These are phyloP conservation scores for Nymphicus hollandicus DNA, from an alignment of 2,113 vertebrate genomes.

Conservation along the genomic window DNA sequence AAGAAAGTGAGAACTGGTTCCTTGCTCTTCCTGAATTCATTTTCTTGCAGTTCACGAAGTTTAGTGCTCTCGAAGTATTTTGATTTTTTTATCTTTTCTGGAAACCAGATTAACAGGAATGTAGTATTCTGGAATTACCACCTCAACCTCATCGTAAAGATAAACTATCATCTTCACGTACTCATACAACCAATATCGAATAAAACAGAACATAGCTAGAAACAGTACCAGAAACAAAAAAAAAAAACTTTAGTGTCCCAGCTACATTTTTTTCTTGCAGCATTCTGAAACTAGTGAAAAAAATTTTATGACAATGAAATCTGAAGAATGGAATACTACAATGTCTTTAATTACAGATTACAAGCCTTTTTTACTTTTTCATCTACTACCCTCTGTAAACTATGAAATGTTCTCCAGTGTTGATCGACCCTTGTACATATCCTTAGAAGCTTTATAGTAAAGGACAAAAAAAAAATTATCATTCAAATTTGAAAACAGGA, in stretches of 20 bases:
- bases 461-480: background rate
- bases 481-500: background rate
- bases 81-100: background rate
- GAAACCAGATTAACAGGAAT: background rate
- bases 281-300: background rate
- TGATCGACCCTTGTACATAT: background rate
- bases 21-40: background rate
- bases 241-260: background rate
- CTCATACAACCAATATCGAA: background rate
- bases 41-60: background rate
- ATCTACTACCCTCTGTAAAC: background rate
- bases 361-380: background rate
- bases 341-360: background rate
- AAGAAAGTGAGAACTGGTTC: background rate
- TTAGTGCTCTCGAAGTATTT: background rate
- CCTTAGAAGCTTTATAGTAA: background rate
- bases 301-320: background rate
- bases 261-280: background rate
- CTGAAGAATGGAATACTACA: background rate
- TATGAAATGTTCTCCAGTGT: background rate
- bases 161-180: accelerated
- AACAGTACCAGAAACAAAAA: background rate
- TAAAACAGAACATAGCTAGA: background rate
- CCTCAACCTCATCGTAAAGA: background rate
- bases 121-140: background rate